phyloP scores from a whole-genome alignment of 2,888 invertebrate genomes.

The Leptodirus hochenwartii region DNA sequence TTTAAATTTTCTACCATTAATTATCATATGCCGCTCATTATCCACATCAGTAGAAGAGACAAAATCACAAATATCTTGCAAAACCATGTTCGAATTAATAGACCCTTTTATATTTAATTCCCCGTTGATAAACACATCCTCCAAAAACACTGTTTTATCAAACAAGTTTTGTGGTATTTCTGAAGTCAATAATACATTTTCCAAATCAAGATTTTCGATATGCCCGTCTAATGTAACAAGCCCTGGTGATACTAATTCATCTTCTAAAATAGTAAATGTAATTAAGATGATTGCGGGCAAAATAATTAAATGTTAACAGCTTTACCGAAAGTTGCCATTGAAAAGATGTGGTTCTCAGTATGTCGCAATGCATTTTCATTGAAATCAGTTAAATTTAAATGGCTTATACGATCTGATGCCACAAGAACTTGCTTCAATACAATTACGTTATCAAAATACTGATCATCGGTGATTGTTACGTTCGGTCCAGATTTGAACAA shows the following conservation, averaged over 20 bases:
- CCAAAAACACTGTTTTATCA: constrained; percentile 19
- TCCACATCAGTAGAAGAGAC: constrained; percentile 15
- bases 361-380: constrained; percentile 23
- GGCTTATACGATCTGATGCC: constrained; percentile 24
- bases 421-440: constrained; percentile 21
- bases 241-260: constrained; percentile 14
- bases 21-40: constrained; percentile 18
- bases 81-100: constrained; percentile 18
- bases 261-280: constrained; percentile 14
- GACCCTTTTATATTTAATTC: constrained; percentile 19
- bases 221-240: constrained; percentile 19
- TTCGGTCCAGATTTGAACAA: constrained; percentile 24
- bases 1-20: constrained; percentile 26
- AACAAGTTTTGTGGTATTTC: constrained; percentile 15
- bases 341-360: constrained; percentile 23
- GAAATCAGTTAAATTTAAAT: constrained; percentile 22
- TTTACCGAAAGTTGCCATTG: constrained; percentile 27
- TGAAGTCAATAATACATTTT: constrained; percentile 24
- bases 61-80: constrained; percentile 22
- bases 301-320: constrained; percentile 7
- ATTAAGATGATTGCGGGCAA: not conserved
- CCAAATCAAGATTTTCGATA: constrained; percentile 26
- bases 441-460: constrained; percentile 20
- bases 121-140: constrained; percentile 18
- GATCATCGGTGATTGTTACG: constrained; percentile 19